Percentiles rank a stretch among this genome's conserved stretches.
phyloP scores from a whole-genome alignment of 92 coral and sea anemone genomes.

The Montipora capitata region DNA sequence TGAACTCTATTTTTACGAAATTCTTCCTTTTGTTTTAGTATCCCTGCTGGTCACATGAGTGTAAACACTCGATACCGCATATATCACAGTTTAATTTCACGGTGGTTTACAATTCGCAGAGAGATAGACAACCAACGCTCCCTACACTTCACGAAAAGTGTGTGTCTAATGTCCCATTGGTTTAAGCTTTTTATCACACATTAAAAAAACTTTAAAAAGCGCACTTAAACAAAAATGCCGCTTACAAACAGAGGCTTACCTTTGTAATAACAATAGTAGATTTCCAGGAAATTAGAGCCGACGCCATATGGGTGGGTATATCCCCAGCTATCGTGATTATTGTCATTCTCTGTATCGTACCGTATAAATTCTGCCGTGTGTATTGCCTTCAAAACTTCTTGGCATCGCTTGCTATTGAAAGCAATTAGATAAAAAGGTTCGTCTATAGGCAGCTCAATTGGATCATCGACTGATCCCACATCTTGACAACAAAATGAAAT shows the following conservation, averaged over 20 bases:
- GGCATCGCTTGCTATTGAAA: constrained; percentile 44
- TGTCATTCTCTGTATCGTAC: constrained; percentile 63
- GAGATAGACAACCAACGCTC: no score
- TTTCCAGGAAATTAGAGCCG: not conserved
- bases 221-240: no score
- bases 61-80: no score
- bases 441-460: constrained; percentile 65
- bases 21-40: no score
- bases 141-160: no score
- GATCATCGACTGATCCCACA: constrained; percentile 6
- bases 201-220: no score
- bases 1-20: no score
- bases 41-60: no score
- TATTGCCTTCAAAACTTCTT: constrained; percentile 61
- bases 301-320: constrained; percentile 21
- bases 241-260: constrained; percentile 40
- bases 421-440: constrained; percentile 73
- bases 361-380: constrained; percentile 51
- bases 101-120: no score
- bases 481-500: constrained; percentile 52
- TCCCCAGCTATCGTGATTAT: not conserved
- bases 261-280: constrained; percentile 73
- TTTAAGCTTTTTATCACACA: no score
- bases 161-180: no score
- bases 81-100: no score